phyloP scores from a whole-genome alignment of 2,113 vertebrate species.

The Microcebus lehilahytsara region DNA sequence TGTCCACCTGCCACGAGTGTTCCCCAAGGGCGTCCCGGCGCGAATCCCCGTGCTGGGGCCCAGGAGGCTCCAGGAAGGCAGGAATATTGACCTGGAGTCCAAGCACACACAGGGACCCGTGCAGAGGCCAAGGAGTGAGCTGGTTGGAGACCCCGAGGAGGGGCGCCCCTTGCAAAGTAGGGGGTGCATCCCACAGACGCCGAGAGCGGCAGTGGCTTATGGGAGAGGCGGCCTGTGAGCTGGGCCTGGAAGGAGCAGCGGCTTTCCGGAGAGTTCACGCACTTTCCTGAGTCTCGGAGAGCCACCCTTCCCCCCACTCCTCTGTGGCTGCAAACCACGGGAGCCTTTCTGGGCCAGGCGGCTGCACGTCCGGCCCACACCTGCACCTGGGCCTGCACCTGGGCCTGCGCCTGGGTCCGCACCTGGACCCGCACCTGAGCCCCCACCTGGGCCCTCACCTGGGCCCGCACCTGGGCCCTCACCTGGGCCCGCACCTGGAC shows the following conservation, averaged over 20 bases:
- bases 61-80: not conserved
- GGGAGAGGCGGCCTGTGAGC: not conserved
- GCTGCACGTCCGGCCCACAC: rapidly evolving
- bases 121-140: rapidly evolving
- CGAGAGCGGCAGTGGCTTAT: not conserved
- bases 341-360: too few relatives aligned
- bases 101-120: not conserved
- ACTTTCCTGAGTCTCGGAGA: not conserved
- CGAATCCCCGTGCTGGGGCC: not conserved
- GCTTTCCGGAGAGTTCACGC: not conserved
- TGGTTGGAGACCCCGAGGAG: not conserved
- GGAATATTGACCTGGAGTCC: rapidly evolving
- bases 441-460: rapidly evolving
- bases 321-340: too few relatives aligned
- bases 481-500: too few relatives aligned
- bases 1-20: not conserved
- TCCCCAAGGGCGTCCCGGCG: not conserved
- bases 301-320: too few relatives aligned
- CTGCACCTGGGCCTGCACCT: rapidly evolving
- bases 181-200: too few relatives aligned
- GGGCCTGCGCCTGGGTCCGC: rapidly evolving
- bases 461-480: rapidly evolving
- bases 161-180: too few relatives aligned
- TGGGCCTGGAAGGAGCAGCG: not conserved
- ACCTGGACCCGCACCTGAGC: rapidly evolving